phyloP scores from a whole-genome alignment of 2,888 invertebrate species.

The Napeogenes inachia region DNA sequence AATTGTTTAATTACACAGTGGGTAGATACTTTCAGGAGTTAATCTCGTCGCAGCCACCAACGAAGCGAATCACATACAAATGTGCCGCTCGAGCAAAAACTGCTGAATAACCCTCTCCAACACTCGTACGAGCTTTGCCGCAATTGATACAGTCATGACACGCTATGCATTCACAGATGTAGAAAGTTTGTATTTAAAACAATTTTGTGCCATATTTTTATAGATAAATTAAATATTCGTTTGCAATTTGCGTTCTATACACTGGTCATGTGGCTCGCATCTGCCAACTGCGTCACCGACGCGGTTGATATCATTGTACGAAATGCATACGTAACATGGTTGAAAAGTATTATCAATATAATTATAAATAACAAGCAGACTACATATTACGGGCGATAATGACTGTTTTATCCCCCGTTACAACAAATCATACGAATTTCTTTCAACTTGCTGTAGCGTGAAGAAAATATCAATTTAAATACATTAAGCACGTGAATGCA shows the following conservation, averaged over 20 bases:
- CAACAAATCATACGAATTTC: constrained; percentile 17
- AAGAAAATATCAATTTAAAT: constrained; percentile 26
- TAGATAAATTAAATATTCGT: constrained; percentile 17
- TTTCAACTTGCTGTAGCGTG: constrained; percentile 25
- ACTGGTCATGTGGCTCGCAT: constrained; percentile 46
- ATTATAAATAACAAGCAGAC: too few relatives aligned
- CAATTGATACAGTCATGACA: constrained; percentile 58
- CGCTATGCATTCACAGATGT: constrained; percentile 52
- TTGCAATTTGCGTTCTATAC: constrained; percentile 26
- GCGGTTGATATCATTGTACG: constrained; percentile 47
- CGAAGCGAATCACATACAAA: constrained; percentile 72
- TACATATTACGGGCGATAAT: not conserved
- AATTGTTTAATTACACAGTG: constrained; percentile 66
- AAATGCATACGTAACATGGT: constrained; percentile 8
- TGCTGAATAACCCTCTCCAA: constrained; percentile 65
- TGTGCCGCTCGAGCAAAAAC: constrained; percentile 64
- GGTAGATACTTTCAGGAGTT: constrained; percentile 48
- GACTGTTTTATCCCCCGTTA: constrained; percentile 7
- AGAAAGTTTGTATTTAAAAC: constrained; percentile 19
- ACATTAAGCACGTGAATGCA: constrained; percentile 28
- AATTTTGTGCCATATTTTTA: constrained; percentile 13
- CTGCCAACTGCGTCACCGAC: constrained; percentile 66
- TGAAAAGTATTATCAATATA: too few relatives aligned
- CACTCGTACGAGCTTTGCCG: constrained; percentile 51
- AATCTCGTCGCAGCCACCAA: constrained; percentile 63